Evolutionary conservation across 2,113 vertebrate genomes (phyloP).

Genomic region (Rana temporaria): DNA sequence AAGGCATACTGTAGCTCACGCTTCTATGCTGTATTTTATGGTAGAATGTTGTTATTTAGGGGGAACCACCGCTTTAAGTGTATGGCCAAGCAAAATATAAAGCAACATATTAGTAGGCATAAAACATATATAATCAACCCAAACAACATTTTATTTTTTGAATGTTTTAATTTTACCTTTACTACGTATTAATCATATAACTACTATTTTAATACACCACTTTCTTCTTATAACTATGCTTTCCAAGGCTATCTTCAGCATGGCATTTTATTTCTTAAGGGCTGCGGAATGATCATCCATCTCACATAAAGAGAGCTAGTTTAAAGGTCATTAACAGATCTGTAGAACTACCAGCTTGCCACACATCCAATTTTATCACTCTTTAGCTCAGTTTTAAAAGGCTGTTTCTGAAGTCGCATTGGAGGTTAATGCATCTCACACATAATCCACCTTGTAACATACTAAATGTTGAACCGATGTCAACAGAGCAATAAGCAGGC

Average conservation of each 20-base stretch:
- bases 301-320: constrained; percentile 67
- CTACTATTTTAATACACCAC: constrained; percentile 39
- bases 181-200: no score
- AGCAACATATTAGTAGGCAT: no score
- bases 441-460: constrained; percentile 69
- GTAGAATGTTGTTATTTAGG: no score
- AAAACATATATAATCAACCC: constrained; percentile 1
- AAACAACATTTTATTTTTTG: constrained; percentile 37
- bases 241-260: constrained; percentile 61
- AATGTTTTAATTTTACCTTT: constrained; percentile 37
- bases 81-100: no score
- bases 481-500: constrained; percentile 57
- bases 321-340: constrained; percentile 66
- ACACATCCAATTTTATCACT: constrained; percentile 68
- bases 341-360: constrained; percentile 59
- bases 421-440: constrained; percentile 73
- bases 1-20: no score
- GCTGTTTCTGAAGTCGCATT: constrained; percentile 67
- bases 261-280: constrained; percentile 62
- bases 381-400: constrained; percentile 73
- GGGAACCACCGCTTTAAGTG: no score
- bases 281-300: constrained; percentile 64
- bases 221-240: constrained; percentile 59
- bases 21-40: no score
- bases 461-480: constrained; percentile 69